phyloP scores from a whole-genome alignment of 64 coral and sea anemone species.

The Anthopleura sola region DNA sequence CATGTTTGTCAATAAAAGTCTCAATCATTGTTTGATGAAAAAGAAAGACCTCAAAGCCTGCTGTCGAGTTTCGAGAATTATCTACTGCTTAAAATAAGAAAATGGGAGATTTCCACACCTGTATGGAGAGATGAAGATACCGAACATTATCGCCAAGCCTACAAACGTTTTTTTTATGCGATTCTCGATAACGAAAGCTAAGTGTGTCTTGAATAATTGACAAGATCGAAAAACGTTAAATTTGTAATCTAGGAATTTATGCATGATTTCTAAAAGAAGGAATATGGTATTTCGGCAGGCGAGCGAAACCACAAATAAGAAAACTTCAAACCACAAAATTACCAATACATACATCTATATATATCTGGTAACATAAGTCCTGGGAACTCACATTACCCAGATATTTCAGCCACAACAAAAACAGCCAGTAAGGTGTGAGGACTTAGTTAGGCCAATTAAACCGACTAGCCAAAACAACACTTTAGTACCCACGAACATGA shows the following conservation, averaged over 20 bases:
- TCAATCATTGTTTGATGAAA: neutral
- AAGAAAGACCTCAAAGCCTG: neutral
- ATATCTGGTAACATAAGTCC: neutral
- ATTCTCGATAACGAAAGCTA: neutral
- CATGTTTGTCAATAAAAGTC: neutral
- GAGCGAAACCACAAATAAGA: neutral
- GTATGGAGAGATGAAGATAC: neutral
- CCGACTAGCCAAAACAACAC: neutral
- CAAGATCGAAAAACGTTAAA: neutral
- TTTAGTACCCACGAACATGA: neutral
- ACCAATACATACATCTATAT: neutral
- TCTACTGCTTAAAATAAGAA: neutral
- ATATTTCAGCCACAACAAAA: neutral
- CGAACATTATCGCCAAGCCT: neutral
- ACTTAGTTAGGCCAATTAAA: neutral
- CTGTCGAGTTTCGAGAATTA: neutral
- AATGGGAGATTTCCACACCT: neutral
- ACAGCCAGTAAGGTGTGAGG: neutral
- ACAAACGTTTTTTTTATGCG: neutral
- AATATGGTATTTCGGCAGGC: neutral
- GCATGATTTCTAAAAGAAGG: neutral
- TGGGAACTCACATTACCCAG: neutral
- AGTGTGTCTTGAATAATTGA: neutral
- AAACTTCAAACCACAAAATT: neutral
- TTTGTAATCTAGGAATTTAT: neutral